These are phyloP conservation scores for Leptinotarsa haldemani DNA, from an alignment of 2,888 invertebrate genomes.

Conservation along the genomic window DNA sequence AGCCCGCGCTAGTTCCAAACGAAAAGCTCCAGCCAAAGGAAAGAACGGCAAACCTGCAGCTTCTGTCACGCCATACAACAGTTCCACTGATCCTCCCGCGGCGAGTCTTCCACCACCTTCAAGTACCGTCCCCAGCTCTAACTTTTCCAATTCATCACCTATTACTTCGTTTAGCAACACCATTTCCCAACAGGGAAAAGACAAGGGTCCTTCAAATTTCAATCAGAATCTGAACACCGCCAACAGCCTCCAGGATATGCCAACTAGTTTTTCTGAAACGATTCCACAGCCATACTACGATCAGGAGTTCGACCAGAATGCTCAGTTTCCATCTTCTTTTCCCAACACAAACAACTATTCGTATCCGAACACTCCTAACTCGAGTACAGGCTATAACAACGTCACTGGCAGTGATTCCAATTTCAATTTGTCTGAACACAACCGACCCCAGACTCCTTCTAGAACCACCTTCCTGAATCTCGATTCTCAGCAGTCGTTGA, in stretches of 20 bases:
- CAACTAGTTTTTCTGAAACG: slow-evolving; percentile 49
- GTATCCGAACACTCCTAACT: slow-evolving; percentile 42
- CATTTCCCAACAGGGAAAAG: slow-evolving; percentile 39
- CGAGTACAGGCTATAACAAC: slow-evolving; percentile 40
- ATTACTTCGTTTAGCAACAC: slow-evolving; percentile 45
- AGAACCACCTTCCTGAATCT: slow-evolving; percentile 50
- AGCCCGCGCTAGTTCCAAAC: slow-evolving; percentile 60
- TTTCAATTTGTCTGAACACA: slow-evolving; percentile 40
- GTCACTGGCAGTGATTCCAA: slow-evolving; percentile 29
- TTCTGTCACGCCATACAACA: slow-evolving; percentile 67
- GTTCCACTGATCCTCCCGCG: slow-evolving; percentile 45
- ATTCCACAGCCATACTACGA: slow-evolving; percentile 50
- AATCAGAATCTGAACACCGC: slow-evolving; percentile 44
- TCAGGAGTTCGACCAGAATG: slow-evolving; percentile 52
- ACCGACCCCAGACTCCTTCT: slow-evolving; percentile 23
- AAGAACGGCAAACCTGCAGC: slow-evolving; percentile 69
- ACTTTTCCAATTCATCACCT: slow-evolving; percentile 34
- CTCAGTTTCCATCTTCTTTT: slow-evolving; percentile 48
- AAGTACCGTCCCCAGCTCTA: slow-evolving; percentile 17
- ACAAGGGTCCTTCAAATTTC: slow-evolving; percentile 31
- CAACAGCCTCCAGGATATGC: slow-evolving; percentile 48
- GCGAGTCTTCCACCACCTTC: slow-evolving; percentile 18
- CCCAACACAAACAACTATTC: slow-evolving; percentile 47
- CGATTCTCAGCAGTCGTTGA: slow-evolving; percentile 46
- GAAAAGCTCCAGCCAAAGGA: slow-evolving; percentile 64